Evolutionary conservation across 1,140 invertebrate species (phyloP).

Genomic region (Limonius californicus): DNA sequence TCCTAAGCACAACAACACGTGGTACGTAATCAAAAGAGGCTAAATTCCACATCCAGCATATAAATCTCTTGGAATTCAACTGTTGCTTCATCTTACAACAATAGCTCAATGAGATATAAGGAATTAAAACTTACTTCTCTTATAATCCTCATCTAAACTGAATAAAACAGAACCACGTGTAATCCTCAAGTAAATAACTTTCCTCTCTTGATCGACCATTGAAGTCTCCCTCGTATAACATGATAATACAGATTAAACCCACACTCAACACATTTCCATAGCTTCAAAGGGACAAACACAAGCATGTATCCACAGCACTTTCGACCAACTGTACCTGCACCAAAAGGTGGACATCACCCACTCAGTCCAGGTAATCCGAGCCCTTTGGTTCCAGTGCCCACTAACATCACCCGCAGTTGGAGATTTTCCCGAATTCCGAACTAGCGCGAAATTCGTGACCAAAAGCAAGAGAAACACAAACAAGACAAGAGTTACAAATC

Average conservation of each 20-base stretch:
- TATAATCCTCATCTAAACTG: neutral
- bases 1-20: no score
- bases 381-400: no score
- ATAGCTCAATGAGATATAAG: no score
- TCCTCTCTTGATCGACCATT: neutral
- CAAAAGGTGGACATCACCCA: no score
- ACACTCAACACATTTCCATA: neutral
- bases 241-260: neutral
- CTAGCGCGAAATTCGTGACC: conserved; percentile 22
- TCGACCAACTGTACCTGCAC: neutral
- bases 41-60: no score
- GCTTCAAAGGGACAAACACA: neutral
- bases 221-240: conserved; percentile 1
- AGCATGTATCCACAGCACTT: neutral
- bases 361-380: no score
- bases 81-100: no score
- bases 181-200: neutral
- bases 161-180: neutral
- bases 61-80: no score
- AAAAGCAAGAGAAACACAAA: conserved; percentile 17
- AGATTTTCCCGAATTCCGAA: no score
- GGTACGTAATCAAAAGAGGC: no score
- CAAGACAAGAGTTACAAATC: conserved; percentile 23
- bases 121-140: neutral
- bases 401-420: no score